These are phyloP conservation scores for Caenorhabditis macrosperma DNA, from an alignment of 2,888 invertebrate genomes.

Conservation along the genomic window DNA sequence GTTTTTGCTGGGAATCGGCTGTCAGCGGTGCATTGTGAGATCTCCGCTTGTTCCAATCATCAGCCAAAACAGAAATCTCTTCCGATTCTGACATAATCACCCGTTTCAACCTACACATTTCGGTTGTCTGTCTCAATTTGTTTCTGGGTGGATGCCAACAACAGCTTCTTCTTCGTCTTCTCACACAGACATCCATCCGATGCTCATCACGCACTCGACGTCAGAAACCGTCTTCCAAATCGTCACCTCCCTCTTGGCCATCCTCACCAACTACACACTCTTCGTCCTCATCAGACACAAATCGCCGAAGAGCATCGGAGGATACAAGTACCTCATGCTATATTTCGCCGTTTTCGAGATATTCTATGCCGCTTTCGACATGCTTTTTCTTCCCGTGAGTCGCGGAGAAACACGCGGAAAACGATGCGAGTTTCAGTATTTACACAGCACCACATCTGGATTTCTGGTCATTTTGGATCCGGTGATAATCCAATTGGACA, in stretches of 20 bases:
- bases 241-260: not conserved
- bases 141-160: too few species aligned
- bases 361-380: constrained; percentile 2
- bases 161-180: too few species aligned
- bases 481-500: not conserved
- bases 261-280: not conserved
- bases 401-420: not conserved
- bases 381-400: not conserved
- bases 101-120: too few species aligned
- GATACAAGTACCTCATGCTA: constrained; percentile 6
- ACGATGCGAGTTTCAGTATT: not conserved
- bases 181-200: not conserved
- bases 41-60: too few species aligned
- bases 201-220: not conserved
- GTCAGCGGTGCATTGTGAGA: too few species aligned
- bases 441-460: not conserved
- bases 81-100: too few species aligned
- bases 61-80: too few species aligned
- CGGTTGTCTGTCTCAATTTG: too few species aligned
- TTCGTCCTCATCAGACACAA: not conserved
- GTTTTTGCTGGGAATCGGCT: too few species aligned
- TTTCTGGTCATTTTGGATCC: constrained; percentile 11
- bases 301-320: not conserved
- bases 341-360: constrained; percentile 7
- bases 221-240: constrained; percentile 5